Conservation (phyloP, 2,797 vertebrate genomes). For the Neostethus bicornis region DNA sequence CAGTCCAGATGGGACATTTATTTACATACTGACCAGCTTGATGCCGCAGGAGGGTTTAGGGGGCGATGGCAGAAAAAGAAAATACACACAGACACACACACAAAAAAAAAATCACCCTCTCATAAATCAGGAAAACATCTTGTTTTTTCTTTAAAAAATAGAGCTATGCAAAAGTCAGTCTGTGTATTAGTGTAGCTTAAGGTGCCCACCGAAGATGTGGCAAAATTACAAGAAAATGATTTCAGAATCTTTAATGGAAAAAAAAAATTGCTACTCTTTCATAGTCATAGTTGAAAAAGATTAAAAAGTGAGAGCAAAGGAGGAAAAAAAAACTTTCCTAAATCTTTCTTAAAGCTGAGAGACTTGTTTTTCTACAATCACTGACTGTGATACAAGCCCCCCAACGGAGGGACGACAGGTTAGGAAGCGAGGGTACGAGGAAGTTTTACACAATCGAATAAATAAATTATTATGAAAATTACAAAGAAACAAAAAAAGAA, state of each 20-base stretch:
- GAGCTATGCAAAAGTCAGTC: conserved; percentile 81
- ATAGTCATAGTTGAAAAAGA: conserved; percentile 49
- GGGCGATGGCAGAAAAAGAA: conserved; percentile 28
- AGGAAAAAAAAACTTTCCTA: background rate
- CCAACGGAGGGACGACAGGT: too few relatives aligned
- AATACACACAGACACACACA: conserved; percentile 25
- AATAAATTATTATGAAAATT: conserved; percentile 75
- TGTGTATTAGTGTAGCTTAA: conserved; percentile 84
- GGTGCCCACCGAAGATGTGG: conserved; percentile 74
- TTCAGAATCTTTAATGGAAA: conserved; percentile 27
- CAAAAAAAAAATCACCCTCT: conserved; percentile 44
- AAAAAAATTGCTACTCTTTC: conserved; percentile 64
- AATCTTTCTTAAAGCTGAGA: conserved; percentile 59
- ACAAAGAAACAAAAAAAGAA: conserved; percentile 35
- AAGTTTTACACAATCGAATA: conserved; percentile 66
- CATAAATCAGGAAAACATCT: conserved; percentile 61
- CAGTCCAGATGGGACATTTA: conserved; percentile 65
- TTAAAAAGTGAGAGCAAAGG: conserved; percentile 7
- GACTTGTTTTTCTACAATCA: conserved; percentile 21
- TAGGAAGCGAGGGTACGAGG: background rate
- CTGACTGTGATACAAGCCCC: conserved; percentile 44
- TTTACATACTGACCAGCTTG: conserved; percentile 77
- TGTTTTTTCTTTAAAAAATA: conserved; percentile 74
- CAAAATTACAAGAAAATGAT: conserved; percentile 68
- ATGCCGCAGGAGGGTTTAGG: conserved; percentile 39